These are phyloP conservation scores for Asbolus verrucosus DNA, from an alignment of 1,140 invertebrate species.

Conservation along the genomic window DNA sequence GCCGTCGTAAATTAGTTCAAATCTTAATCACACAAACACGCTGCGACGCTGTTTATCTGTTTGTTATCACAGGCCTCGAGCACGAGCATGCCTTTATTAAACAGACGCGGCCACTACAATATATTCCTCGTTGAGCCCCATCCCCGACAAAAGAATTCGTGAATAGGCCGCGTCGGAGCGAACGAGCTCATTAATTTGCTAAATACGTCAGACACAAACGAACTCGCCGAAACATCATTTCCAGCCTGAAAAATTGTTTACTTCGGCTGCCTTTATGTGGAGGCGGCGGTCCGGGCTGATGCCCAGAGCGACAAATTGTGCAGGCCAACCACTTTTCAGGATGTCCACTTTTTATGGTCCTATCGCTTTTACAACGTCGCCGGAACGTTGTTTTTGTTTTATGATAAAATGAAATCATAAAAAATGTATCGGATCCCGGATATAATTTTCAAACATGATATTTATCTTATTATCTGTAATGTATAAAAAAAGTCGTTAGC, in stretches of 20 bases:
- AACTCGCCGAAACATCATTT: neutral
- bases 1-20: slow-evolving; percentile 43
- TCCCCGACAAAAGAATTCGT: slow-evolving; percentile 11
- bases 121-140: neutral
- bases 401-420: too few species aligned
- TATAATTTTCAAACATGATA: too few species aligned
- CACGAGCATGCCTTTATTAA: slow-evolving; percentile 26
- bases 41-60: slow-evolving; percentile 28
- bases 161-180: neutral
- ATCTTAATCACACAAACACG: slow-evolving; percentile 40
- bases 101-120: slow-evolving; percentile 8
- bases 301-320: neutral
- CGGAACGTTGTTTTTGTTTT: too few species aligned
- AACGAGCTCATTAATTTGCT: slow-evolving; percentile 21
- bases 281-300: too few species aligned
- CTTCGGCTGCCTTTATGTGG: too few species aligned
- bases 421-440: too few species aligned
- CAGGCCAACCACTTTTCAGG: neutral
- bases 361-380: too few species aligned
- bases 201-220: slow-evolving; percentile 17
- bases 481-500: too few species aligned
- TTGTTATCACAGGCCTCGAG: slow-evolving; percentile 19
- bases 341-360: too few species aligned
- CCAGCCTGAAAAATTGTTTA: slow-evolving; percentile 5
- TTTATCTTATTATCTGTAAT: too few species aligned